A percentile compares a stretch with the other conserved stretches of the same genome.
These are phyloP conservation scores for Melanogrammus aeglefinus DNA, from an alignment of 2,797 vertebrate genomes.

Conservation along the genomic window DNA sequence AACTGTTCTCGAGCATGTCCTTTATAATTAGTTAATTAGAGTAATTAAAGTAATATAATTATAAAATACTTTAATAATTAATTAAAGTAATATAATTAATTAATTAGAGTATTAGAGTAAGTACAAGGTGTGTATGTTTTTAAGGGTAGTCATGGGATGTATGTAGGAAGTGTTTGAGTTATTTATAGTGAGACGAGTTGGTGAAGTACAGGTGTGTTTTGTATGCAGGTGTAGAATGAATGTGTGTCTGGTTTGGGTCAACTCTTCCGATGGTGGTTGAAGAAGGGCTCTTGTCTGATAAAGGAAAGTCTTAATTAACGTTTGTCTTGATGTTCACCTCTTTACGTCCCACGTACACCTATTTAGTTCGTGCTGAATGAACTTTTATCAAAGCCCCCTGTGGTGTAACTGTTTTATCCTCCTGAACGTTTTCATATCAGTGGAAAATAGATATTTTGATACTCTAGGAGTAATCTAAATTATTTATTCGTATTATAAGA, in stretches of 20 bases:
- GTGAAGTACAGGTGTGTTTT: not conserved
- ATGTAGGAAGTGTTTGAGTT: not conserved
- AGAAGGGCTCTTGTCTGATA: conserved; percentile 9
- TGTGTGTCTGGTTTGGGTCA: not conserved
- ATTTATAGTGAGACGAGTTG: not conserved
- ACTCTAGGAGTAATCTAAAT: not conserved
- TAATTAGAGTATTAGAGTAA: too few relatives aligned
- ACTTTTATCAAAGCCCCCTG: not conserved
- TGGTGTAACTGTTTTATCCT: not conserved
- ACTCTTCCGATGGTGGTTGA: conserved; percentile 27
- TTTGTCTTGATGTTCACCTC: not conserved
- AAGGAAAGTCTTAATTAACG: conserved; percentile 28
- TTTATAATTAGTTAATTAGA: not conserved
- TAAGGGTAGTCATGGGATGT: not conserved
- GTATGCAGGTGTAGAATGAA: not conserved
- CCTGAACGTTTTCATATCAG: not conserved
- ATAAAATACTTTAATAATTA: too few relatives aligned
- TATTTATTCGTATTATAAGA: not conserved
- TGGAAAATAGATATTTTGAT: not conserved
- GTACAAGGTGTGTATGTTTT: not conserved
- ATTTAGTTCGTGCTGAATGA: not conserved
- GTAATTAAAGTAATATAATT: too few relatives aligned
- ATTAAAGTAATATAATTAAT: too few relatives aligned
- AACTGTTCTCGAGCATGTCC: not conserved
- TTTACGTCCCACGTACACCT: not conserved